These are phyloP conservation scores for Microcebus murinus DNA, from an alignment of 2,113 vertebrate genomes.

Conservation along the genomic window DNA sequence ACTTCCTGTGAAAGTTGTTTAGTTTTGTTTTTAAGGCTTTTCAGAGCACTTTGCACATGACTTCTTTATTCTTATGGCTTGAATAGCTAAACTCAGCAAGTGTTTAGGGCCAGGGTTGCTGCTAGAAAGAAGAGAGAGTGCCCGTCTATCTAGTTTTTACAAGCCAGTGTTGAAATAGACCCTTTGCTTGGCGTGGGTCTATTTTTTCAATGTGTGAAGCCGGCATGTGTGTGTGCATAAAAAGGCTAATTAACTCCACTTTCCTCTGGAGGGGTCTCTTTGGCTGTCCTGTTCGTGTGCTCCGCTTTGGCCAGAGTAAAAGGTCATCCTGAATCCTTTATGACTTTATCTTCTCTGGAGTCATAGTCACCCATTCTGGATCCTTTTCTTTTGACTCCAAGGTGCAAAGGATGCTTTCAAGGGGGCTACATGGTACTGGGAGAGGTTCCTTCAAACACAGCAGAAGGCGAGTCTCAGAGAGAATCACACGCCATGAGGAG, in stretches of 20 bases:
- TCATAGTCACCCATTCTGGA: background rate
- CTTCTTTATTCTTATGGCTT: background rate
- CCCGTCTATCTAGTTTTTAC: slow-evolving; percentile 36
- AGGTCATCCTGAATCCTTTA: background rate
- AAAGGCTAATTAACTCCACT: slow-evolving; percentile 57
- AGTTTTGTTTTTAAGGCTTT: slow-evolving; percentile 23
- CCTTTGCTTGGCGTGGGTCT: slow-evolving; percentile 45
- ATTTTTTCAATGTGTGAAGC: slow-evolving; percentile 72
- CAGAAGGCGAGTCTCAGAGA: slow-evolving; percentile 56
- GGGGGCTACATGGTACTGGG: background rate
- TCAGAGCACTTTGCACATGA: background rate
- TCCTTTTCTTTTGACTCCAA: background rate
- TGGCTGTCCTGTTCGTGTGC: background rate
- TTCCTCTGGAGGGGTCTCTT: background rate
- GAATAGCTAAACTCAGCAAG: background rate
- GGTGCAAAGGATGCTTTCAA: background rate
- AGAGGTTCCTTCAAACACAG: background rate
- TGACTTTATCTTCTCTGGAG: background rate
- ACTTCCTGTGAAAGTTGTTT: background rate
- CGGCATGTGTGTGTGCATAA: slow-evolving; percentile 72
- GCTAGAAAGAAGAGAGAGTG: background rate
- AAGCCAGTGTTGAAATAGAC: slow-evolving; percentile 52
- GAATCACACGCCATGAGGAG: slow-evolving; percentile 14
- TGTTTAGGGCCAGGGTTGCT: background rate
- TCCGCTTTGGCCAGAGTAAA: background rate